Evolutionary conservation across 1,140 invertebrate genomes (phyloP), one percentile per base, ranked within the genome.

Genomic region (Drosophila ercepeae): DNA sequence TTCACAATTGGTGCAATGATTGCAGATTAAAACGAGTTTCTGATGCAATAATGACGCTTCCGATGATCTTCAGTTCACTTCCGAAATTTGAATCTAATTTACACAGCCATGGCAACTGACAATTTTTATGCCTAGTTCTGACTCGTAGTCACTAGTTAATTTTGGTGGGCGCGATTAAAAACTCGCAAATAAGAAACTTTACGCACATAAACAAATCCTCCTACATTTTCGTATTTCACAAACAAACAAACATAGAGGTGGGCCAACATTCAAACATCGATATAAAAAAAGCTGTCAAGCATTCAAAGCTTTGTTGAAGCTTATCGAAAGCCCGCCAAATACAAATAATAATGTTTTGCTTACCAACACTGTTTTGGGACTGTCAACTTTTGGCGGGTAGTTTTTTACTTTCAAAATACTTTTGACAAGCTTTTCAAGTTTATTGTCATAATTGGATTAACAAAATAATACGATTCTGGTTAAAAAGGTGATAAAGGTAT

Each of bases 1-100:
- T 72, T 72, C 49, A 23, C 68, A 72, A 53, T 61, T 53, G 34
- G 13, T 53, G 64, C 21, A 63, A 52, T 61, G 29, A 39, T 42
- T 42, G 13, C 55, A 29, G 32, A 23, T 18, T 7, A 9, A 34
- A 64, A 64, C 60, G 21, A 13, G 68, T 34, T 52, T 34, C 48
- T 71, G 64, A 68, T 44, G 60, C 63, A 67, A 67, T 52, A 51
- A 0, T 8, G 16, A 27, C 16, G n/a, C 3, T 14, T 39, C 1
- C 36, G 6, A 39, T 14, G 36, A 16, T 39, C 36, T 16, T 39
- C 36, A 8, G n/a, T 39, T 8, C 13, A 16, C n/a, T 39, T 13
- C 14, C 6, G 4, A 0, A 39, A 39, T 39, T 16, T 1, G 16
- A 16, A 14, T 59, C 9, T 16, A 9, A 13, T 16, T 60, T 11